Evolutionary conservation across 2,888 invertebrate genomes (phyloP).

Genomic region (Lasioglossum oenotherae): DNA sequence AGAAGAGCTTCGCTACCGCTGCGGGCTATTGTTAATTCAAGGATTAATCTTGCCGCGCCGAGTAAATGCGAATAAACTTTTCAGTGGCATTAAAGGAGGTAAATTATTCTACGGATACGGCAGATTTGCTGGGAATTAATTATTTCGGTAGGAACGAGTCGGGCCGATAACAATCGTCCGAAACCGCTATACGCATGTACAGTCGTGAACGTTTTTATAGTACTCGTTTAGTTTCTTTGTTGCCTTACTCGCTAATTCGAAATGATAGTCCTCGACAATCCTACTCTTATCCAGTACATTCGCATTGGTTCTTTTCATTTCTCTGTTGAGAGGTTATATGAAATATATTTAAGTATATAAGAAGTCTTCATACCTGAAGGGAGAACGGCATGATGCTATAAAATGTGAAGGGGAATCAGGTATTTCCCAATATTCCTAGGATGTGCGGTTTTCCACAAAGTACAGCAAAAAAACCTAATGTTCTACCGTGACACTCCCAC

Average conservation of each 20-base stretch:
- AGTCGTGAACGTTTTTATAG: not conserved
- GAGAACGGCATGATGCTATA: no score
- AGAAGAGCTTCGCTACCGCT: not conserved
- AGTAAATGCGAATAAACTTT: constrained; percentile 23
- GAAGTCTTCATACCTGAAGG: no score
- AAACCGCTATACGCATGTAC: not conserved
- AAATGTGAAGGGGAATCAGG: no score
- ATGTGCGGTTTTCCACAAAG: no score
- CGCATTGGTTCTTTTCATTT: not conserved
- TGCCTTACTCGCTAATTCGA: not conserved
- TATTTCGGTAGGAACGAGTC: constrained; percentile 2
- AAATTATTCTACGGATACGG: constrained; percentile 19
- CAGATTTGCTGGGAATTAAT: constrained; percentile 21
- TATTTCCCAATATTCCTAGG: no score
- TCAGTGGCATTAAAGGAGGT: constrained; percentile 12
- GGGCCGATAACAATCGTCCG: not conserved
- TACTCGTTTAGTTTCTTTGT: not conserved
- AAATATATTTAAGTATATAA: no score
- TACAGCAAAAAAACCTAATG: no score
- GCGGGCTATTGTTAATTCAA: constrained; percentile 21
- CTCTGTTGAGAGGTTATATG: not conserved
- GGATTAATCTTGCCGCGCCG: constrained; percentile 13
- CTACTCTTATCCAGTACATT: not conserved
- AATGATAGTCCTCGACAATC: not conserved
- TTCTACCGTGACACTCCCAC: not conserved